Percentiles rank a stretch among this genome's conserved stretches.
Conservation (phyloP, 2,113 vertebrate genomes). For the Atlantisia rogersi region DNA sequence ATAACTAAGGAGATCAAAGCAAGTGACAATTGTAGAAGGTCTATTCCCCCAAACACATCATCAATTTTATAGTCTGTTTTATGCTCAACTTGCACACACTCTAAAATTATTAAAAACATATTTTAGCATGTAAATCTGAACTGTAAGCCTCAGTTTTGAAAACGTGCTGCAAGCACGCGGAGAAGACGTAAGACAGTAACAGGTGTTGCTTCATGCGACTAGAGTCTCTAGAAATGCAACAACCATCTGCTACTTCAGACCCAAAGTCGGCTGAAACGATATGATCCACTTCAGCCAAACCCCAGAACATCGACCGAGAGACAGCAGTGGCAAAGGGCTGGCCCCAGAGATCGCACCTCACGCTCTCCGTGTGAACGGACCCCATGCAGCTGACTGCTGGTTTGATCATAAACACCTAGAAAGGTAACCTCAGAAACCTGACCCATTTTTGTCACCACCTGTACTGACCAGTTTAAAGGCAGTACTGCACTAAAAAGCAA, state of each 20-base stretch:
- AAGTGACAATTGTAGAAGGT: not conserved
- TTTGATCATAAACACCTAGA: accelerated
- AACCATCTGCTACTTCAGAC: no score
- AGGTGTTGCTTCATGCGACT: accelerated
- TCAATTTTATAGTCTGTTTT: not conserved
- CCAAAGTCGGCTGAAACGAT: not conserved
- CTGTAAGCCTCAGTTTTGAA: not conserved
- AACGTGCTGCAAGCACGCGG: not conserved
- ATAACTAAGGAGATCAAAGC: conserved; percentile 57
- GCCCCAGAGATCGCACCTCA: not conserved
- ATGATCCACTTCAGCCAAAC: accelerated
- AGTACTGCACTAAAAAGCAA: not conserved
- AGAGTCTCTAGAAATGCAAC: not conserved
- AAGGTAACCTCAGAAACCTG: accelerated
- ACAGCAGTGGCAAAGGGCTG: not conserved
- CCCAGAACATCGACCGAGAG: accelerated
- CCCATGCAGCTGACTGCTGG: no score
- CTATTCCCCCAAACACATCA: not conserved
- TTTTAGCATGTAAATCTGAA: not conserved
- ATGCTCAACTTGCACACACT: not conserved
- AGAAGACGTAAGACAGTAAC: not conserved
- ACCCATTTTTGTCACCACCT: accelerated
- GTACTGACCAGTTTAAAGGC: not conserved
- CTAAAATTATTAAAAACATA: not conserved
- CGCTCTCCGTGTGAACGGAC: not conserved